Evolutionary conservation across 2,113 vertebrate genomes (phyloP).

Genomic region (Pavo muticus): DNA sequence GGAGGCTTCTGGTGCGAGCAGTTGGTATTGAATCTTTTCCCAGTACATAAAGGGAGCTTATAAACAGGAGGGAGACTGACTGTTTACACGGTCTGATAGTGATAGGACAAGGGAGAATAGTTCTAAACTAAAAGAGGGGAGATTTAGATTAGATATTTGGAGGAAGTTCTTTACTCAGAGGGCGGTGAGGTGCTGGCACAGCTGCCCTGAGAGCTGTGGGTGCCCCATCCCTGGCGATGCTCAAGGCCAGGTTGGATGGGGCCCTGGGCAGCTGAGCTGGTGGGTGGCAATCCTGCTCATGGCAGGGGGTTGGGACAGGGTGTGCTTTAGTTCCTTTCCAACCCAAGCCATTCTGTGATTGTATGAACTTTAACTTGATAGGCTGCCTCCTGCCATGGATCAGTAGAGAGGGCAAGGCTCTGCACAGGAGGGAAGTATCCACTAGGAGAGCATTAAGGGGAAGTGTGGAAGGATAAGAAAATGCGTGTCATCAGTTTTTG

Average conservation of each 20-base stretch:
- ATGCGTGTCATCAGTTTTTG: not conserved
- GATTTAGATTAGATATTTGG: not conserved
- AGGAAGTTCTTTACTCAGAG: not conserved
- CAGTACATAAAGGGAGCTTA: no score
- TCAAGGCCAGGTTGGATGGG: not conserved
- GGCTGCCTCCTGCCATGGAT: not conserved
- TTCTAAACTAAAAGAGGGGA: not conserved
- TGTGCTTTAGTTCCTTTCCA: not conserved
- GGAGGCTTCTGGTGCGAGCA: not conserved
- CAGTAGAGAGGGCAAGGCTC: not conserved
- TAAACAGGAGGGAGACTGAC: no score
- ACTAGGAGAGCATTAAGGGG: not conserved
- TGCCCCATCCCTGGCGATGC: not conserved
- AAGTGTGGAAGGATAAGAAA: constrained; percentile 1
- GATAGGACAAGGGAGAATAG: not conserved
- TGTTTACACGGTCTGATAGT: not conserved
- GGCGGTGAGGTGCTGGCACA: not conserved
- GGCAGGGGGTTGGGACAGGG: not conserved
- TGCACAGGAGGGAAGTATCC: not conserved
- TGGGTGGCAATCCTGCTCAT: not conserved
- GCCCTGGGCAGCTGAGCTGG: not conserved
- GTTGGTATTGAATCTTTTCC: not conserved
- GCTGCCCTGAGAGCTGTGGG: not conserved
- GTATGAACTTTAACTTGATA: not conserved
- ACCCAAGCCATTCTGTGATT: not conserved